Evolutionary conservation across 2,888 invertebrate species (phyloP).

Genomic region (Syritta pipiens): DNA sequence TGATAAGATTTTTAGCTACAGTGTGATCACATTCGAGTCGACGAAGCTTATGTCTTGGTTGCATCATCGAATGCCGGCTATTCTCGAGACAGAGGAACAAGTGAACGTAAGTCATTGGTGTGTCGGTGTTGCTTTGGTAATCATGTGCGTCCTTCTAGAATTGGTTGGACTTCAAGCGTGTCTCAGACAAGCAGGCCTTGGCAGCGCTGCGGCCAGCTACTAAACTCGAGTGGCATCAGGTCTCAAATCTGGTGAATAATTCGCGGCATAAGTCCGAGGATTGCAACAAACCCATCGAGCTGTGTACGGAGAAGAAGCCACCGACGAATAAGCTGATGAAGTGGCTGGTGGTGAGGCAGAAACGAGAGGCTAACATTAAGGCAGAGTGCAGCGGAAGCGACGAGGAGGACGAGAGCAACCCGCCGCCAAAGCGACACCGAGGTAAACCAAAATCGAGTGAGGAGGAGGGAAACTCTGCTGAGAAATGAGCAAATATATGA

Average conservation of each 20-base stretch:
- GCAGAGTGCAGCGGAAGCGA: constrained; percentile 16
- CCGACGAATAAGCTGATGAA: constrained; percentile 70
- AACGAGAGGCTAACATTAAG: constrained; percentile 55
- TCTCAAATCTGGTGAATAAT: constrained; percentile 86
- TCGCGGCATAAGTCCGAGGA: constrained; percentile 84
- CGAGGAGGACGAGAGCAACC: neutral
- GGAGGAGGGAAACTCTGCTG: constrained; percentile 38
- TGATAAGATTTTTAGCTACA: constrained; percentile 85
- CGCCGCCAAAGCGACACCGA: constrained; percentile 29
- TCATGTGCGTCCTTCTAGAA: constrained; percentile 79
- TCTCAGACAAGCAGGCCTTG: constrained; percentile 81
- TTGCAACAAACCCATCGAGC: constrained; percentile 81
- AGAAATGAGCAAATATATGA: constrained; percentile 26
- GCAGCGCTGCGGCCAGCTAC: constrained; percentile 80
- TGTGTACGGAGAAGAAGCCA: constrained; percentile 63
- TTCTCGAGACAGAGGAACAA: constrained; percentile 85
- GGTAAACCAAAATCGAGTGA: constrained; percentile 33
- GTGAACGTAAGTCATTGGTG: constrained; percentile 80
- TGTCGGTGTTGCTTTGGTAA: neutral
- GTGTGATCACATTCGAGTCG: constrained; percentile 88
- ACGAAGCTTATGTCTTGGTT: constrained; percentile 85
- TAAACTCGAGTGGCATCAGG: constrained; percentile 84
- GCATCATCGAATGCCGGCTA: constrained; percentile 90
- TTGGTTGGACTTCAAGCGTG: constrained; percentile 84
- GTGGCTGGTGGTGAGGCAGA: constrained; percentile 74